phyloP scores from a whole-genome alignment of 2,888 invertebrate genomes.

The Venusia cambrica region DNA sequence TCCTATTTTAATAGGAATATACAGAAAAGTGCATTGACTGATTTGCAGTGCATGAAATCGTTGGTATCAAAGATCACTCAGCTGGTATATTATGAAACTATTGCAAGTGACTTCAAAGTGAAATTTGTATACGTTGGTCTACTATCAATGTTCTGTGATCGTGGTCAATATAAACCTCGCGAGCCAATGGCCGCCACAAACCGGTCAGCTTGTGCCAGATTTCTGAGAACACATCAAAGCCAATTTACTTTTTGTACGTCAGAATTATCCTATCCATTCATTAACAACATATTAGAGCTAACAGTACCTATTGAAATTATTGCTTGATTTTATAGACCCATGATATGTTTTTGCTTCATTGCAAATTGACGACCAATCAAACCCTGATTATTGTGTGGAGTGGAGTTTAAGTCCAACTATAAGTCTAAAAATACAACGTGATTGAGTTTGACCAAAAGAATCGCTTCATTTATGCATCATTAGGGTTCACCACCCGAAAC shows the following conservation, averaged over 20 bases:
- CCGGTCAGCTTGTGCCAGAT: conserved; percentile 51
- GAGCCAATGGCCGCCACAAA: conserved; percentile 38
- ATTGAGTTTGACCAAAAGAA: conserved; percentile 39
- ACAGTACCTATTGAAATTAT: conserved; percentile 23
- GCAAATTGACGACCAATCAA: conserved; percentile 8
- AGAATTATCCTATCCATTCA: conserved; percentile 41
- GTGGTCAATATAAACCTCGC: too few relatives aligned
- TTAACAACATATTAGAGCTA: conserved; percentile 38
- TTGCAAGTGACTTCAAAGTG: too few relatives aligned
- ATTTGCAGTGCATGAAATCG: too few relatives aligned
- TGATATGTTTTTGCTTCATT: conserved; percentile 18
- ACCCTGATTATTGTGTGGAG: background rate
- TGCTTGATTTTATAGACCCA: conserved; percentile 24
- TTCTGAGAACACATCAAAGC: conserved; percentile 41
- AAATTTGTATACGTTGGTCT: too few relatives aligned
- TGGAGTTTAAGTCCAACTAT: background rate
- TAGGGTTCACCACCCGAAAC: conserved; percentile 64
- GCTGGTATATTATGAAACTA: too few relatives aligned
- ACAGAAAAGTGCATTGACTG: too few relatives aligned
- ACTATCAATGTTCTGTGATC: too few relatives aligned
- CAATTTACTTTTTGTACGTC: conserved; percentile 53
- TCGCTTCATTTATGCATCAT: conserved; percentile 65
- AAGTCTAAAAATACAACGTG: conserved; percentile 3
- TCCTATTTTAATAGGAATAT: too few relatives aligned
- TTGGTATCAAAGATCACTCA: too few relatives aligned